Conservation (phyloP, 2,113 vertebrate species). For the Gymnocephalus cernua region DNA sequence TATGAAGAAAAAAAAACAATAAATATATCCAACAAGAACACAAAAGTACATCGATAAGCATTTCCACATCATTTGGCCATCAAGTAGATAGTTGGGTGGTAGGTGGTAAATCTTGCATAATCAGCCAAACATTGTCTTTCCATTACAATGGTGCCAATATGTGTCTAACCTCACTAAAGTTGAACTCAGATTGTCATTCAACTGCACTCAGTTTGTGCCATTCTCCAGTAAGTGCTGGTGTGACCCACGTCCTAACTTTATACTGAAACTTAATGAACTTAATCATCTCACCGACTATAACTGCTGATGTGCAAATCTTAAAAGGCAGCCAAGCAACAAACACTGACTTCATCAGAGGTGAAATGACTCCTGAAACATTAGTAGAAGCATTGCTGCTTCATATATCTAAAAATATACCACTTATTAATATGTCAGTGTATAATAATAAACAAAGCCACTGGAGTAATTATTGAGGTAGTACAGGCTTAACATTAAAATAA, state of each 20-base stretch:
- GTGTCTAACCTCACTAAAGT: neutral
- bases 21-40: neutral
- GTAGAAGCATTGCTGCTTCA: neutral
- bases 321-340: conserved; percentile 35
- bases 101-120: neutral
- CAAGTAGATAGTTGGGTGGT: neutral
- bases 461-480: conserved; percentile 13
- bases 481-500: conserved; percentile 59
- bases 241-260: neutral
- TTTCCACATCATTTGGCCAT: neutral
- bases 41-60: neutral
- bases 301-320: conserved; percentile 14
- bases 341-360: conserved; percentile 13
- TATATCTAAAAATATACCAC: conserved; percentile 50
- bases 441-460: conserved; percentile 35
- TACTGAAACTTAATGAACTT: neutral
- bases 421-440: conserved; percentile 34
- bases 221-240: neutral
- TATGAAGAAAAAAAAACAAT: conserved; percentile 6
- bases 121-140: neutral
- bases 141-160: neutral
- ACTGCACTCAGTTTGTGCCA: neutral
- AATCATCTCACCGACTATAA: conserved; percentile 1
- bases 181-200: neutral
- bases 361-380: conserved; percentile 44